Evolutionary conservation across 92 coral and sea anemone species (phyloP), one percentile per base, ranked within the genome.

Genomic region (Scolanthus callimorphus): DNA sequence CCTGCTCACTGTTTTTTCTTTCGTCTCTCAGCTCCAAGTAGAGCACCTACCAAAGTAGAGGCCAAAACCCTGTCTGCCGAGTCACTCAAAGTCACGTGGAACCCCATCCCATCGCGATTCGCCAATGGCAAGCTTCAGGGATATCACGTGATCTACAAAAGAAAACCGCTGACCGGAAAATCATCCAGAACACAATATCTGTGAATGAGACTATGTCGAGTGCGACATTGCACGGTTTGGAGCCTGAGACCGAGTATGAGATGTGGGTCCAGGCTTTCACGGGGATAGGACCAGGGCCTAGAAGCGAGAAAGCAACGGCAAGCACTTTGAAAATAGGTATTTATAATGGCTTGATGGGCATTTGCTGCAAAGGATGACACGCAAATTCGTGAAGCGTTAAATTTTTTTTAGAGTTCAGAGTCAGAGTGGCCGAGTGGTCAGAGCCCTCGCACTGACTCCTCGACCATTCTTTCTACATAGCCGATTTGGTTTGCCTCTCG

Each of bases 361-460:
- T 38, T 13, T 38, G 90, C 86, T n/a, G n/a, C n/a, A n/a, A 83
- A 83, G 87, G 90, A 89, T 84, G 91, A 89, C 96, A 89, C 96
- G 88, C 96, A 84, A 88, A 88, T 88, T 88, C 90, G 96, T 83
- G 96, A 88, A 88, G 90, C 96, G 96, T 88, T 88, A n/a, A n/a
- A n/a, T n/a, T n/a, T n/a, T n/a, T n/a, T n/a, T n/a, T n/a, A n/a
- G n/a, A n/a, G n/a, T 23, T 26, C 8, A 9, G 11, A 38, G 21
- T 1, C 20, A 25, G 11, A 45, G 23, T 28, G 41, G 37, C 25
- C 3, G 31, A 39, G 46, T 27, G n/a, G 8, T 31, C 9, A 12
- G 22, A 4, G 12, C 0, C n/a, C n/a, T n/a, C n/a, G n/a, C n/a
- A n/a, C n/a, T n/a, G n/a, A n/a, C n/a, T n/a, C n/a, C n/a, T n/a